These are phyloP conservation scores for Rachycentron canadum DNA, from an alignment of 2,797 vertebrate species.

Conservation along the genomic window DNA sequence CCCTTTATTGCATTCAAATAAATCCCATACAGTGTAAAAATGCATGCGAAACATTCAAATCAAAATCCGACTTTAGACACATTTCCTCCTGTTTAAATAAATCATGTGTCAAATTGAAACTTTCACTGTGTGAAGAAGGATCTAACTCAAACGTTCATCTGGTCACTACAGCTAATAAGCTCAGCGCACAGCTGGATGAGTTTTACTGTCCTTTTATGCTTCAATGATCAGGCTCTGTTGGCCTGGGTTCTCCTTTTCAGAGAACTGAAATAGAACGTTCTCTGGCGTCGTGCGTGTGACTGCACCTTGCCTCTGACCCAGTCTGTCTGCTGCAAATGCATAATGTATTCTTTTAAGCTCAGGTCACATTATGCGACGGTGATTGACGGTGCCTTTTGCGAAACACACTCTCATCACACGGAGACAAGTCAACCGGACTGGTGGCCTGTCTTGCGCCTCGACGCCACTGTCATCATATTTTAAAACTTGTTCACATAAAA, in stretches of 20 bases:
- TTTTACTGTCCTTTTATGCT: constrained; percentile 38
- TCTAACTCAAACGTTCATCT: constrained; percentile 43
- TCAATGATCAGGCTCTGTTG: constrained; percentile 38
- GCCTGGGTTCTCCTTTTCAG: constrained; percentile 29
- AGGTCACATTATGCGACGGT: constrained; percentile 24
- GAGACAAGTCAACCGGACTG: neutral
- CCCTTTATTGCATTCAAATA: no score
- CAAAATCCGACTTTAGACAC: constrained; percentile 8
- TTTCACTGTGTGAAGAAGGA: constrained; percentile 32
- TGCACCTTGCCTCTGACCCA: neutral
- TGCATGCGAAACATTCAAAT: neutral
- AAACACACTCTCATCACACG: neutral
- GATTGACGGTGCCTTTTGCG: constrained; percentile 28
- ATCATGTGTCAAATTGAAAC: constrained; percentile 27
- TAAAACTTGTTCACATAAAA: constrained; percentile 3
- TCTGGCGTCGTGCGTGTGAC: constrained; percentile 15
- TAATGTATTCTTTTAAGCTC: constrained; percentile 36
- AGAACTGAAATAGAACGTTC: constrained; percentile 29
- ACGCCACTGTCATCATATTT: constrained; percentile 7
- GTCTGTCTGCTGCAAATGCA: constrained; percentile 22
- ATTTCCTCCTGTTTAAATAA: constrained; percentile 18
- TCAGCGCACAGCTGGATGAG: constrained; percentile 42
- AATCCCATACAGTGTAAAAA: neutral
- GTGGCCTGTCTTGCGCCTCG: neutral
- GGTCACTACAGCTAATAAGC: constrained; percentile 54